Percentiles rank a stretch among this genome's conserved stretches.
Conservation (phyloP, 2,888 invertebrate genomes). For the Eurois occulta region DNA sequence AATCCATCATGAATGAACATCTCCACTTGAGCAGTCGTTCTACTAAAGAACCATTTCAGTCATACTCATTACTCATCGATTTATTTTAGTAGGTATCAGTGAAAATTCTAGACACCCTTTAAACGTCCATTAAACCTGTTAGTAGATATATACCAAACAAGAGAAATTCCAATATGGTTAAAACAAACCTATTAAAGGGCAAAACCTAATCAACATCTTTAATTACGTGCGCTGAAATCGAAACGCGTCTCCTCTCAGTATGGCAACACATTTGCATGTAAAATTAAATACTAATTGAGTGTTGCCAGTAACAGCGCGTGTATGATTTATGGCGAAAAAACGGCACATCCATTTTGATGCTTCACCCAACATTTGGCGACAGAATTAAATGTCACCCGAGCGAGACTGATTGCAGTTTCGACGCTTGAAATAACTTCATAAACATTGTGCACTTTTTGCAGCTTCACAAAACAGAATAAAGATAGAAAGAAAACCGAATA, state of each 20-base stretch:
- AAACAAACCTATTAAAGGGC: not conserved
- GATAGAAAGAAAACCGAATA: not conserved
- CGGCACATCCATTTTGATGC: conserved; percentile 47
- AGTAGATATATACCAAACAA: not conserved
- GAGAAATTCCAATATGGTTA: not conserved
- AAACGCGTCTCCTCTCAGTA: conserved; percentile 7
- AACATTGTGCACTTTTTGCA: conserved; percentile 22
- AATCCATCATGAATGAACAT: not conserved
- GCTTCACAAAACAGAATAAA: not conserved
- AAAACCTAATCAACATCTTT: conserved; percentile 27
- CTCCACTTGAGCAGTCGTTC: not conserved
- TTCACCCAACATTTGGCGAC: conserved; percentile 63
- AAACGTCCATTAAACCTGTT: not conserved
- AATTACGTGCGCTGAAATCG: conserved; percentile 34
- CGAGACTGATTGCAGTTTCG: conserved; percentile 41
- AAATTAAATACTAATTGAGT: conserved; percentile 59
- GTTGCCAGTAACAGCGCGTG: conserved; percentile 37
- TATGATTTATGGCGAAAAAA: conserved; percentile 45
- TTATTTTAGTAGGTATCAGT: not conserved
- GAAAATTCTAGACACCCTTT: not conserved
- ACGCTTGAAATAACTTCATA: conserved; percentile 29
- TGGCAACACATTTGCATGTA: conserved; percentile 35
- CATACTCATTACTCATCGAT: not conserved
- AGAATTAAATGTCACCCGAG: conserved; percentile 61
- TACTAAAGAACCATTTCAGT: not conserved